These are phyloP conservation scores for Calidris pugnax DNA, from an alignment of 2,113 vertebrate genomes.

Conservation along the genomic window DNA sequence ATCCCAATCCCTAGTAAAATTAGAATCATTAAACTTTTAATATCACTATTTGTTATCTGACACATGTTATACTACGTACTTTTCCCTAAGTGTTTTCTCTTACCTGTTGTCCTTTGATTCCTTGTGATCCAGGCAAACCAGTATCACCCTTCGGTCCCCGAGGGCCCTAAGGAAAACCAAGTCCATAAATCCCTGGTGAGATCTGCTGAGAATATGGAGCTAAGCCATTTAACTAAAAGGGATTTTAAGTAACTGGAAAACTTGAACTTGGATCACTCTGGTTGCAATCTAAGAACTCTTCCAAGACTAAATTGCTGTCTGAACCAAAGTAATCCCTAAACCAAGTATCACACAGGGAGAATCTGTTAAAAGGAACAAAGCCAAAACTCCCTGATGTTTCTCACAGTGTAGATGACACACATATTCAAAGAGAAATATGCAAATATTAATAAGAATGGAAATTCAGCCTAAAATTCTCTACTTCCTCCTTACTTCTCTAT, in stretches of 20 bases:
- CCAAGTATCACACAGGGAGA: not conserved
- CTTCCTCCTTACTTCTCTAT: not conserved
- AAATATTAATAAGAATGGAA: not conserved
- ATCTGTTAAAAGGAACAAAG: not conserved
- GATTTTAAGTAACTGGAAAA: not conserved
- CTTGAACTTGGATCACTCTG: not conserved
- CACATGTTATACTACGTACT: not conserved
- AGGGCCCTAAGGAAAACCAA: slow-evolving; percentile 76
- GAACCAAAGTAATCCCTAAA: not conserved
- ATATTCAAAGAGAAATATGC: not conserved
- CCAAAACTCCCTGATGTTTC: not conserved
- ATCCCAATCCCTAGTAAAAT: not conserved
- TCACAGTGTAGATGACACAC: not conserved
- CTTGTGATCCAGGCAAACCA: slow-evolving; percentile 81
- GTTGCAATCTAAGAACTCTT: not conserved
- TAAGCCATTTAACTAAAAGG: not conserved
- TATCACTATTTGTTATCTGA: not conserved
- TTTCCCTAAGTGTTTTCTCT: not conserved
- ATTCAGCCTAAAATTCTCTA: not conserved
- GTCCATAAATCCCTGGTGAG: not conserved
- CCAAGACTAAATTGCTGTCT: not conserved
- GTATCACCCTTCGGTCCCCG: slow-evolving; percentile 86
- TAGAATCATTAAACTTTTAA: not conserved
- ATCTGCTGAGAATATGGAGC: not conserved
- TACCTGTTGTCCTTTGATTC: slow-evolving; percentile 77